phyloP scores from a whole-genome alignment of 35 echinoderm and acorn worm species.

The Apostichopus parvimensis region DNA sequence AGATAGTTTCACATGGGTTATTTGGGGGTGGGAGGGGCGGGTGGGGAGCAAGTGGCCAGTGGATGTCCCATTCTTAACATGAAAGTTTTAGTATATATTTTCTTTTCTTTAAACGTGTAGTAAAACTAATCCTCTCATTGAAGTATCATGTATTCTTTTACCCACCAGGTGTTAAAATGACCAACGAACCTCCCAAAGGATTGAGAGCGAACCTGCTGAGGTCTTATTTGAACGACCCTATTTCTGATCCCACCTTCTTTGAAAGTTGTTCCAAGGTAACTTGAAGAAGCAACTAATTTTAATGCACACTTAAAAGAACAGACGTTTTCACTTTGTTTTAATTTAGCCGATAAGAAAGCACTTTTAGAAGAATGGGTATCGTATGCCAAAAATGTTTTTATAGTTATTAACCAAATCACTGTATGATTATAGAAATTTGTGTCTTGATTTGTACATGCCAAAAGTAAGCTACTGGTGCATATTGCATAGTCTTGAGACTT shows the following conservation, averaged over 20 bases:
- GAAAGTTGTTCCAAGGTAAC: conserved; percentile 90
- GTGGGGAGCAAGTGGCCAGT: no score
- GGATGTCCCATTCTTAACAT: no score
- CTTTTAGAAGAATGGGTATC: background rate
- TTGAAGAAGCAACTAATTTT: background rate
- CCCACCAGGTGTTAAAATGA: conserved; percentile 96
- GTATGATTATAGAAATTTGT: no score
- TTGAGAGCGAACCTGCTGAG: conserved; percentile 89
- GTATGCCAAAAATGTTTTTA: background rate
- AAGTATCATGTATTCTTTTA: background rate
- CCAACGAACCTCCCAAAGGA: conserved; percentile 99
- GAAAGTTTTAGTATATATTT: background rate
- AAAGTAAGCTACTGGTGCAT: no score
- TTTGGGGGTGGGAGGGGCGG: background rate
- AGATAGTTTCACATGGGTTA: no score
- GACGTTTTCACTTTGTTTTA: background rate
- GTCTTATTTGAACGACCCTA: conserved; percentile 95
- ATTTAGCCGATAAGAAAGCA: background rate
- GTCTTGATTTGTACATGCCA: no score
- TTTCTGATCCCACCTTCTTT: conserved; percentile 97
- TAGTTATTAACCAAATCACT: no score
- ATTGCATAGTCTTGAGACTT: no score
- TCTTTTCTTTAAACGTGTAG: no score
- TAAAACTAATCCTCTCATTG: background rate
- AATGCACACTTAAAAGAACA: background rate